Conservation (phyloP, 2,797 vertebrate genomes). For the Buphagus erythrorhynchus region DNA sequence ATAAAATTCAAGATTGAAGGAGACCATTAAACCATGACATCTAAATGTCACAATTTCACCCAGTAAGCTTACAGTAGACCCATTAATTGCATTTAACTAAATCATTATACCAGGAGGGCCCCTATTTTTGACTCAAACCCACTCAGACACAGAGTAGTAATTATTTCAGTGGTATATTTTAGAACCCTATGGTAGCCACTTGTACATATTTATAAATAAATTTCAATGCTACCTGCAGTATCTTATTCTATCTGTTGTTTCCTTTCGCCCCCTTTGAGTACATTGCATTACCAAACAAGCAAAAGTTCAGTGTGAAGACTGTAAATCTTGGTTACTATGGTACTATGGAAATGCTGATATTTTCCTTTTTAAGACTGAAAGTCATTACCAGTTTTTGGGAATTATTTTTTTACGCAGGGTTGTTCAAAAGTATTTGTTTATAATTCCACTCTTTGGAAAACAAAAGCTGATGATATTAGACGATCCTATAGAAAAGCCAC, state of each 20-base stretch:
- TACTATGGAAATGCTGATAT: background rate
- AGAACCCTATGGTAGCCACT: background rate
- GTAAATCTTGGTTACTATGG: background rate
- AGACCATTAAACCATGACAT: background rate
- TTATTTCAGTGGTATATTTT: background rate
- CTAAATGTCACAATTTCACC: background rate
- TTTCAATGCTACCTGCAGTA: background rate
- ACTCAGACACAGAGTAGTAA: background rate
- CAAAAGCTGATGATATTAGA: background rate
- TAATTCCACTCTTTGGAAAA: background rate
- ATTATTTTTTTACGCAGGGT: fast-evolving
- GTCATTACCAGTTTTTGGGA: background rate
- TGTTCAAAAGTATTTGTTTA: background rate
- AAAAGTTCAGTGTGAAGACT: background rate
- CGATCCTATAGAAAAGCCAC: background rate
- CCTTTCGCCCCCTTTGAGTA: background rate
- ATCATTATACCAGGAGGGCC: background rate
- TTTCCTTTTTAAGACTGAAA: background rate
- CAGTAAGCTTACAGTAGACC: background rate
- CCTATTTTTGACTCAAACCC: background rate
- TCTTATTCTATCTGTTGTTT: background rate
- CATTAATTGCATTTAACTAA: background rate
- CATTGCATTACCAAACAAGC: background rate
- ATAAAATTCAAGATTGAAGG: background rate
- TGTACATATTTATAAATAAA: background rate